A percentile compares a stretch with the other conserved stretches of the same genome.
Conservation (phyloP, 2,113 vertebrate species). For the Tragelaphus imberbis region DNA sequence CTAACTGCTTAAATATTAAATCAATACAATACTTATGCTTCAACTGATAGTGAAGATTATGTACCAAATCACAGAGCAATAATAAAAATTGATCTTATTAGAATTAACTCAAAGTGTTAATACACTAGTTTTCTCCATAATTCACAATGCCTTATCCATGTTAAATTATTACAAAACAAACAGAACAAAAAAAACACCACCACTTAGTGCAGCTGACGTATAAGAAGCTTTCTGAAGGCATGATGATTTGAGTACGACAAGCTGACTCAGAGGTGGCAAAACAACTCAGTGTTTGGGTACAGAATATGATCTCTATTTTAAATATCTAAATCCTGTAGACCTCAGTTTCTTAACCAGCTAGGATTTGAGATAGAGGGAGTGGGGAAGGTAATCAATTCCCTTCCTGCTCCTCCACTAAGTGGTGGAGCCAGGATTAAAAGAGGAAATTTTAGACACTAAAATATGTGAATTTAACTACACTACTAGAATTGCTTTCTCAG, state of each 20-base stretch:
- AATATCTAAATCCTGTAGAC: conserved; percentile 1
- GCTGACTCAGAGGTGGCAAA: conserved; percentile 44
- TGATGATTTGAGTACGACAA: not conserved
- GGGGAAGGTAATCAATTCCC: not conserved
- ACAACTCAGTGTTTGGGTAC: conserved; percentile 43
- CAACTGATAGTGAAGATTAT: not conserved
- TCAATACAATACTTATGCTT: not conserved
- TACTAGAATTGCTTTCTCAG: not conserved
- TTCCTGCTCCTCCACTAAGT: not conserved
- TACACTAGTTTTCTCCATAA: not conserved
- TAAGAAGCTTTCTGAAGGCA: conserved; percentile 26
- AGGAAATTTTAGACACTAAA: not conserved
- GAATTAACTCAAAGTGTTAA: not conserved
- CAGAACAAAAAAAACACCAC: not conserved
- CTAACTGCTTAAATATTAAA: not conserved
- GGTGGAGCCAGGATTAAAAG: not conserved
- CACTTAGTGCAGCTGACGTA: not conserved
- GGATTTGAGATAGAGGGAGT: not conserved
- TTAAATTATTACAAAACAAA: not conserved
- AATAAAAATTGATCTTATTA: not conserved
- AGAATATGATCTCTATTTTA: conserved; percentile 40
- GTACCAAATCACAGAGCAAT: not conserved
- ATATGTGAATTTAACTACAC: not conserved
- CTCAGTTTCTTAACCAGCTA: not conserved
- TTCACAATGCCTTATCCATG: not conserved